Percentiles rank a stretch among this genome's conserved stretches.
phyloP scores from a whole-genome alignment of 2,113 vertebrate genomes.

The Chaetorhynchus papuensis region DNA sequence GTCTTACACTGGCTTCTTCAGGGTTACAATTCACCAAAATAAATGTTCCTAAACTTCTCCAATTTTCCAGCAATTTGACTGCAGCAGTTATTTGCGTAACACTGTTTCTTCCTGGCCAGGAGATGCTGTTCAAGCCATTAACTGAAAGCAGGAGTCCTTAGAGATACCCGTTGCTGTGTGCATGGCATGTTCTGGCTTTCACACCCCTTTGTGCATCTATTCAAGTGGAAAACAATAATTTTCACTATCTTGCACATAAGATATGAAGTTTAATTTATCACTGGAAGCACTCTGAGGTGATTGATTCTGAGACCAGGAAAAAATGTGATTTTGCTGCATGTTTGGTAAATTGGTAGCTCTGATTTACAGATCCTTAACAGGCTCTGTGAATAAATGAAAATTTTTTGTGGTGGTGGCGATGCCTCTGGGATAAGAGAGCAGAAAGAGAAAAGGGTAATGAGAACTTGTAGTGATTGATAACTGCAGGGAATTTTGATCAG shows the following conservation, averaged over 20 bases:
- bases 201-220: neutral
- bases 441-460: neutral
- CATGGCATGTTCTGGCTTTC: neutral
- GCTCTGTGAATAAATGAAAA: neutral
- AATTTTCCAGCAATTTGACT: neutral
- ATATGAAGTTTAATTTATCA: neutral
- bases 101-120: neutral
- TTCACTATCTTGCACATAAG: neutral
- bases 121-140: neutral
- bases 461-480: neutral
- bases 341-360: neutral
- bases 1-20: neutral
- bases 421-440: neutral
- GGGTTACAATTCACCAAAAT: neutral
- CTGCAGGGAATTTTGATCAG: neutral
- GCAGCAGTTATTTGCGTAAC: neutral
- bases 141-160: neutral
- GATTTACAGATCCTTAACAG: neutral
- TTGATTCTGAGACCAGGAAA: neutral
- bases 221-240: neutral
- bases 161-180: neutral
- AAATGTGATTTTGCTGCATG: neutral
- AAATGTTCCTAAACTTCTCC: neutral
- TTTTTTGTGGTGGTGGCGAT: neutral
- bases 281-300: neutral